Evolutionary conservation across 2,888 invertebrate genomes (phyloP), one percentile per base, ranked within the genome.

Genomic region (Drosophila demipolita): DNA sequence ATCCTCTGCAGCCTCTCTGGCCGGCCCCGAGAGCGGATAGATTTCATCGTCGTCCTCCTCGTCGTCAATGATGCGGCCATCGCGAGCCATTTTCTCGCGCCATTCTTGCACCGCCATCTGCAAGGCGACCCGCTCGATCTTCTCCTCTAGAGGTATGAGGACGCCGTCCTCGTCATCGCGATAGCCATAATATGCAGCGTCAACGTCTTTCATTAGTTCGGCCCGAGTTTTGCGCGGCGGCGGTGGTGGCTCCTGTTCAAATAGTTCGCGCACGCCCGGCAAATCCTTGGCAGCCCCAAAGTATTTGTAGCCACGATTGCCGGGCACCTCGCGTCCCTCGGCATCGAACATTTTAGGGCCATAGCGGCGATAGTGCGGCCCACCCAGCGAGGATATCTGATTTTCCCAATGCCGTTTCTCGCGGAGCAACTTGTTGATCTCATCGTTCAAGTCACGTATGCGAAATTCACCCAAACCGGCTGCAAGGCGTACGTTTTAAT

Each of bases 391-490:
- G 82, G 97, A 96, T 80, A 99, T 99, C 92, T 99, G 97, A 61
- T 97, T 96, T 92, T 99, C 99, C 99, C 99, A 99, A 91, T 99
- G 99, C 0, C 98, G 95, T 91, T 99, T 99, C 91, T 99, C 98
- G 54, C 99, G 94, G 70, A 99, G 94, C 76, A 99, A 93, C 93
- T 99, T 99, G 93, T 99, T 99, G 82, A 99, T 99, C 93, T 99
- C 99, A 94, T 99, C 99, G 93, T 99, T 99, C 29, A 99, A 94
- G 92, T 99, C 99, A 20, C 99, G 95, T 77, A 99, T 97, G 32
- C 99, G 96, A 92, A 99, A 99, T 93, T 99, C 99, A 4, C 99
- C 99, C n/a, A 99, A 94, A 67, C 99, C 99, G 79, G 99, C 97
- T 96, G 84, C 11, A 92, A 92, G 69, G 70, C 60, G 8, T 20